Conservation (phyloP, 1,140 invertebrate species). For the Diuraphis noxia region DNA sequence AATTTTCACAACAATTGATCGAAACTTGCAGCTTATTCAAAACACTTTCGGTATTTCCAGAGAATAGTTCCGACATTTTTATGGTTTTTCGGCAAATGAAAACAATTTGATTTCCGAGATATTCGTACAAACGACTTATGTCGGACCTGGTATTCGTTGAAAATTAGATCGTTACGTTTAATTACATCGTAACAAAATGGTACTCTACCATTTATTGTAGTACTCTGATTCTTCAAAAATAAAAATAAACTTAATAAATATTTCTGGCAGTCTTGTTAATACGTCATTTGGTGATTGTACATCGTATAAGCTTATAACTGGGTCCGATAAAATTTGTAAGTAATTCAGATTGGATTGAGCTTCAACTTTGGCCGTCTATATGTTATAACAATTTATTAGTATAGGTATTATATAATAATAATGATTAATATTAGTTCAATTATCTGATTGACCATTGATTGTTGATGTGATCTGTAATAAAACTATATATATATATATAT, state of each 20-base stretch:
- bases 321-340: conserved; percentile 1
- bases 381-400: not conserved
- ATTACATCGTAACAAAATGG: not conserved
- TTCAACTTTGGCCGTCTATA: conserved; percentile 23
- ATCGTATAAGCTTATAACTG: not conserved
- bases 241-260: conserved; percentile 23
- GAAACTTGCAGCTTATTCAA: not conserved
- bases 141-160: not conserved
- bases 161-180: not conserved
- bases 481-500: not conserved
- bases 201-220: conserved; percentile 41
- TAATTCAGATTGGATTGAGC: conserved; percentile 6
- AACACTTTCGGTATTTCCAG: not conserved
- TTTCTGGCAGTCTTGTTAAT: not conserved
- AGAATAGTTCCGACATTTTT: conserved; percentile 3
- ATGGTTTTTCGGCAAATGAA: conserved; percentile 31
- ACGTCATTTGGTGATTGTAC: not conserved
- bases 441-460: not conserved
- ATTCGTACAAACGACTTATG: conserved; percentile 35
- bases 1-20: conserved; percentile 39
- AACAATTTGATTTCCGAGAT: conserved; percentile 40
- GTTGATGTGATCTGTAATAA: not conserved
- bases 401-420: too few relatives aligned
- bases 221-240: conserved; percentile 28
- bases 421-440: too few relatives aligned